Base-by-base conservation (phyloP, 2,888 invertebrate genomes). In the Drosophila colorata region DNA sequence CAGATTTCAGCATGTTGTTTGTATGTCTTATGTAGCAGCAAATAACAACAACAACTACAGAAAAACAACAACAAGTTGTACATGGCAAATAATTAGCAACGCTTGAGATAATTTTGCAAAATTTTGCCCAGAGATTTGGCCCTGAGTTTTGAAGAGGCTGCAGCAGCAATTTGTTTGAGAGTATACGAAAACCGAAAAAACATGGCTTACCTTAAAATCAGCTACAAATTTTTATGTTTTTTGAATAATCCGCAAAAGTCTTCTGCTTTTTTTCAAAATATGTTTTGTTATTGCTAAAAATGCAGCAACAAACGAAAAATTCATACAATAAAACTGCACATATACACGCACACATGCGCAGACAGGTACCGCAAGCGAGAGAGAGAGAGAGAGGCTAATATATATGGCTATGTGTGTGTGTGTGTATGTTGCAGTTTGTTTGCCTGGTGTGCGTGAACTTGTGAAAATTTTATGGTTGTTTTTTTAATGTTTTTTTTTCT, bases 11-110 rank as follows among this genome's bases (percentile, higher is more conserved):
- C 33, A 38, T 56, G 28, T 43, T 51, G 38, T 33, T 37, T 56
- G 28, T 66, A 9, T 51, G 25, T 51, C 41, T 35, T 37, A 16
- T 67, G 38, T 41, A 40, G 25, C 38, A 28, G 51, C 13, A 31
- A 31, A 11, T 14, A 25, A n/a, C 14, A 44, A 33, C 40, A 55
- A 23, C 33, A 51, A 47, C 46, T 65, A 33, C 49, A 41, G 37
- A 25, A 51, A 40, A 63, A 35, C 28, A 53, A 44, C 56, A 56
- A n/a, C 43, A 40, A 52, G 35, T 43, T 67, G 76, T 69, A 86
- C 78, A 80, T 76, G 66, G 59, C 66, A 78, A 80, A 87, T 83
- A 87, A 89, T 88, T 88, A 88, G 88, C 72, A 78, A 89, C 82
- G 85, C 84, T 82, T 89, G 85, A 88, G 80, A 80, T 79, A 68